Percentiles rank a stretch among this genome's conserved stretches.
These are phyloP conservation scores for Ligdia adustata DNA, from an alignment of 2,888 invertebrate species.

Conservation along the genomic window DNA sequence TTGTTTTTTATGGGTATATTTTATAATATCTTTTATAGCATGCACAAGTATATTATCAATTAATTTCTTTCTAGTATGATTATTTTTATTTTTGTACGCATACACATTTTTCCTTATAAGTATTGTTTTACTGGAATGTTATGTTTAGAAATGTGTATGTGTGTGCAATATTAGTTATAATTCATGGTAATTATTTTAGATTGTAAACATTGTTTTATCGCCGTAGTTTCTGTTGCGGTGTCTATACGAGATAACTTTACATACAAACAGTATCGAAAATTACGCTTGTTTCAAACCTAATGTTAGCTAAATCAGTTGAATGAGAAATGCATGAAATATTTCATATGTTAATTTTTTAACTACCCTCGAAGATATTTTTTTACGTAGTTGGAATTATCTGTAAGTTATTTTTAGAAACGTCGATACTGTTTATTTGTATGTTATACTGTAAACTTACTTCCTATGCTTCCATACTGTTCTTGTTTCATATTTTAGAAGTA, in stretches of 20 bases:
- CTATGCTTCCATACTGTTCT: conserved; percentile 65
- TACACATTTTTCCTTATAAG: conserved; percentile 72
- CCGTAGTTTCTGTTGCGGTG: conserved; percentile 32
- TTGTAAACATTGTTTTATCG: conserved; percentile 51
- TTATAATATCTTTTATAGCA: conserved; percentile 78
- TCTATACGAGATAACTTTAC: too few relatives aligned
- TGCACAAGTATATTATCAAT: conserved; percentile 78
- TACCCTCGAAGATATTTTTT: too few relatives aligned
- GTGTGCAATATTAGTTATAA: conserved; percentile 84
- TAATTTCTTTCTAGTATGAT: conserved; percentile 66
- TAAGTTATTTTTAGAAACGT: too few relatives aligned
- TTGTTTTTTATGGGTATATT: conserved; percentile 81
- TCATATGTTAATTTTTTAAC: too few relatives aligned
- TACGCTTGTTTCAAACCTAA: too few relatives aligned
- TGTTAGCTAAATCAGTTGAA: too few relatives aligned
- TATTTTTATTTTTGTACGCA: conserved; percentile 76
- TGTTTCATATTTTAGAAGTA: conserved; percentile 63
- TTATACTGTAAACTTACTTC: conserved; percentile 33
- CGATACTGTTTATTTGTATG: conserved; percentile 9
- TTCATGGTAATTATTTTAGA: conserved; percentile 65
- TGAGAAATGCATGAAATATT: too few relatives aligned
- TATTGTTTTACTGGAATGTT: conserved; percentile 59
- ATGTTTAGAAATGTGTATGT: conserved; percentile 80
- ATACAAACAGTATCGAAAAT: too few relatives aligned
- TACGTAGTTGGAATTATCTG: too few relatives aligned